Evolutionary conservation across 2,888 invertebrate species (phyloP), one percentile per base, ranked within the genome.

Genomic region (Cactoblastis cactorum): DNA sequence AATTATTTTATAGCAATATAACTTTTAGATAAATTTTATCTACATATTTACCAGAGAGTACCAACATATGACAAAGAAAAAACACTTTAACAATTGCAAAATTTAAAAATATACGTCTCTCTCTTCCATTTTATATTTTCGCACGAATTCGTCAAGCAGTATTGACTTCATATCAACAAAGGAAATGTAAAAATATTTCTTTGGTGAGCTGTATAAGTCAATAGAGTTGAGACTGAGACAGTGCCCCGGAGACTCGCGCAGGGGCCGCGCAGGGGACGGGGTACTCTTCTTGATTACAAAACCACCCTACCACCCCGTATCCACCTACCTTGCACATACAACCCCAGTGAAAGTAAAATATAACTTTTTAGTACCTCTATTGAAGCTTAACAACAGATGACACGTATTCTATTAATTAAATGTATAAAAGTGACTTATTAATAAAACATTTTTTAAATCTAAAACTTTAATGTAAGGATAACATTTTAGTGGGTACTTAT

Each of bases 261-360:
- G 62, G 59, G 53, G 63, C 64, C 62, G 75, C 73, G 82, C 85
- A 77, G 65, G 87, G 89, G 89, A 87, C 86, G 72, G 74, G 79
- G 83, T 89, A 90, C 90, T 90, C 89, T 88, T 85, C 89, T 90
- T 90, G 90, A 90, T 90, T 90, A 90, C 88, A 78, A 80, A 76
- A 73, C 79, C 77, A 74, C 69, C 63, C 62, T 71, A 67, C 62
- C 59, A 58, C 63, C 58, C 59, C 49, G 55, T 53, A 66, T 73
- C 63, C 72, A 74, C 67, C 69, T 76, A 76, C 72, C 73, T 69
- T 72, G 75, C 78, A 75, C 67, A 69, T 77, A 69, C 77, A 83
- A 77, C 77, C 80, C 80, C 81, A 77, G 77, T 80, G 77, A 76
- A 69, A 71, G 63, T 64, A 59, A 60, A 57, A 61, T 71, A 69